These are phyloP conservation scores for Pelusios castaneus DNA, from an alignment of 2,113 vertebrate genomes.

Conservation along the genomic window DNA sequence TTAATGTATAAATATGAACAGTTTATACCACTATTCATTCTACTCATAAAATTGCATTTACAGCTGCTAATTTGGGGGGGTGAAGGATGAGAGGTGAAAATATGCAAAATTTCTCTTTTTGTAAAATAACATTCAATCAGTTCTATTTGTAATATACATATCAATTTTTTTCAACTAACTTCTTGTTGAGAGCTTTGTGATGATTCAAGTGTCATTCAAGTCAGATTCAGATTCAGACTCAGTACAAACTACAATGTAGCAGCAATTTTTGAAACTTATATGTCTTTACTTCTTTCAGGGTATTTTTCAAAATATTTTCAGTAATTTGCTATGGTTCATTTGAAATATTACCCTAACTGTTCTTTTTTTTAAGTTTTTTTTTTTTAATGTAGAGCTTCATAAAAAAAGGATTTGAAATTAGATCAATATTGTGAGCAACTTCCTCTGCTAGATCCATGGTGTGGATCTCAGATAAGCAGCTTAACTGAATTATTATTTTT, in stretches of 20 bases:
- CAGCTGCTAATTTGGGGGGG: background rate
- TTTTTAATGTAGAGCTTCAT: background rate
- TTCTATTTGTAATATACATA: background rate
- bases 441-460: background rate
- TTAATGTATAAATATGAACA: background rate
- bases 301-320: background rate
- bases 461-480: background rate
- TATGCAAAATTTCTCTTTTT: background rate
- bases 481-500: background rate
- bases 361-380: background rate
- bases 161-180: background rate
- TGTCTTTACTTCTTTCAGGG: background rate
- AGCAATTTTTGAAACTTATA: background rate
- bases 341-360: background rate
- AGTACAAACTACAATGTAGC: background rate
- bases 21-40: background rate
- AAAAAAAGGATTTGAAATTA: background rate
- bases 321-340: background rate
- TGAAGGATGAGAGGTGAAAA: too few species aligned
- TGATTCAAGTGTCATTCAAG: background rate
- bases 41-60: background rate
- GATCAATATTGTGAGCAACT: background rate
- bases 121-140: background rate
- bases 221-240: fast-evolving
- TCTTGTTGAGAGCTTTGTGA: background rate